Percentiles rank a stretch among this genome's conserved stretches.
Conservation (phyloP, 2,797 vertebrate species). For the Macrochelys suwanniensis region DNA sequence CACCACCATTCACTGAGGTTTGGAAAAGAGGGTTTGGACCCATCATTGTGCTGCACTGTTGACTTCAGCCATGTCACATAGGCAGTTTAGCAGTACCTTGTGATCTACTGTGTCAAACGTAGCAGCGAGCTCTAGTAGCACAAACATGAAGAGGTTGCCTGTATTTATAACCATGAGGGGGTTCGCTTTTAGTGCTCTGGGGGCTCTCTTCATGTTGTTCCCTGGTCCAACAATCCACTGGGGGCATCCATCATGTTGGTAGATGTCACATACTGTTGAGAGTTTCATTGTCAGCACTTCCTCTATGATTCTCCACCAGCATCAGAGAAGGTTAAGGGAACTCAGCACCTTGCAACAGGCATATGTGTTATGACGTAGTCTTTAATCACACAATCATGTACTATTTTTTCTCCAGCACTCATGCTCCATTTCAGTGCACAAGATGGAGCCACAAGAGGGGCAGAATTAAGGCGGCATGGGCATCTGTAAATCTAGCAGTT, state of each 20-base stretch:
- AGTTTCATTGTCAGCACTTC: not conserved
- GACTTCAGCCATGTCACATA: not conserved
- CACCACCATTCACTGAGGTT: not conserved
- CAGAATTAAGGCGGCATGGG: not conserved
- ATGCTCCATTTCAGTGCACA: not conserved
- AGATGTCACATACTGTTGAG: not conserved
- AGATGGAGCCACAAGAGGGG: not conserved
- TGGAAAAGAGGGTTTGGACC: not conserved
- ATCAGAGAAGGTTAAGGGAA: not conserved
- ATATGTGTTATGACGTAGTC: too few species aligned
- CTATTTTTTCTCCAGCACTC: not conserved
- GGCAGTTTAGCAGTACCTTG: not conserved
- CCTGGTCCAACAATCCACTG: not conserved
- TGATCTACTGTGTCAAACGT: not conserved
- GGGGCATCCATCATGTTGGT: not conserved
- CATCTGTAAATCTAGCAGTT: too few species aligned
- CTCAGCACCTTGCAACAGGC: not conserved
- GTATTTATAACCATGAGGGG: not conserved
- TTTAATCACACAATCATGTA: not conserved
- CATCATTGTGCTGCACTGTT: not conserved
- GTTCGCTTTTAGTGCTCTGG: accelerated
- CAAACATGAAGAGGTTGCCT: accelerated
- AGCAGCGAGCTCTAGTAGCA: accelerated
- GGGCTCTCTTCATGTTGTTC: not conserved
- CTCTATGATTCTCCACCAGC: not conserved